Evolutionary conservation across 2,797 vertebrate genomes (phyloP).

Genomic region (Sarcoramphus papa): DNA sequence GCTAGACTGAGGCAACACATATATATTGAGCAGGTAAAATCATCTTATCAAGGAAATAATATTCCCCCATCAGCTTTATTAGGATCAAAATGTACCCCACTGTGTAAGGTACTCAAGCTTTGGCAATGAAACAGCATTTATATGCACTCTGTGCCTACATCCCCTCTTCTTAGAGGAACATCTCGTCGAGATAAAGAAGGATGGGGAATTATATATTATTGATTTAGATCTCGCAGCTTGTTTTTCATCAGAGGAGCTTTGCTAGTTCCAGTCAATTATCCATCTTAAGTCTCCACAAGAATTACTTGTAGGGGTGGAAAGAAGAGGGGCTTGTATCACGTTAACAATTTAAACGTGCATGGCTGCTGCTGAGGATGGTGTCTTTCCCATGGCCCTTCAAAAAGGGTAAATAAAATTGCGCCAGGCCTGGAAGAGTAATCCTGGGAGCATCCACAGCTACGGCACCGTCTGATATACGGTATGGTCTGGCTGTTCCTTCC

Average conservation of each 20-base stretch:
- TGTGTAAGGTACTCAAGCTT: background rate
- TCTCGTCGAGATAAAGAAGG: background rate
- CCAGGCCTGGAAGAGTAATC: background rate
- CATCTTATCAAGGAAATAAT: background rate
- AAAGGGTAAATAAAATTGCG: background rate
- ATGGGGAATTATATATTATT: background rate
- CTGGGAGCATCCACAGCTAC: background rate
- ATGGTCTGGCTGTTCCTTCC: background rate
- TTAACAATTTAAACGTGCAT: accelerated
- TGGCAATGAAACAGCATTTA: background rate
- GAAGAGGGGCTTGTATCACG: background rate
- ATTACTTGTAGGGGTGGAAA: background rate
- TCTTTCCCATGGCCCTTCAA: background rate
- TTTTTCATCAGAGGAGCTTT: background rate
- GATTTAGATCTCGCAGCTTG: background rate
- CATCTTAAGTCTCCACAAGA: background rate
- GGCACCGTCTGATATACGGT: accelerated
- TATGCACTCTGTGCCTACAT: accelerated
- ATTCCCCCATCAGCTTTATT: background rate
- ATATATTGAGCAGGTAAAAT: accelerated
- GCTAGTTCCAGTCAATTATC: background rate
- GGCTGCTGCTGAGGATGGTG: accelerated
- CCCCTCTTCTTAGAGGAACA: background rate
- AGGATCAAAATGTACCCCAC: background rate
- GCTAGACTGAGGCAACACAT: background rate